Conservation (phyloP, 2,888 invertebrate genomes). For the Poecilus cupreus region DNA sequence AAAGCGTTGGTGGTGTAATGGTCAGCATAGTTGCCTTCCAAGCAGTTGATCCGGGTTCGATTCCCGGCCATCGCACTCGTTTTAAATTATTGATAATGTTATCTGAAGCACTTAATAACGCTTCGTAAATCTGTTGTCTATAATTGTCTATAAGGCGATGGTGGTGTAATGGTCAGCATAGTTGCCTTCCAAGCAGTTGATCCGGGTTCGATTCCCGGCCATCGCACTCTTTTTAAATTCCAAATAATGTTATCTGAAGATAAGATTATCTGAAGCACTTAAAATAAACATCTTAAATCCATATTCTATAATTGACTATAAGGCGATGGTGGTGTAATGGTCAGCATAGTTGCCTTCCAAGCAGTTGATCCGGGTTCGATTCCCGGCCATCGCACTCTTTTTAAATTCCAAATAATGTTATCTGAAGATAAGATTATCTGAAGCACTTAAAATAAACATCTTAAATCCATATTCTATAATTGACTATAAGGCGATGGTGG, state of each 20-base stretch:
- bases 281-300: no score
- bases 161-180: slow-evolving; percentile 59
- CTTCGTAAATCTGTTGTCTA: no score
- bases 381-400: slow-evolving; percentile 72
- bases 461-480: not conserved
- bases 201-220: slow-evolving; percentile 74
- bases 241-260: no score
- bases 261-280: no score
- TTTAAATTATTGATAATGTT: no score
- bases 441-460: no score
- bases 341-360: slow-evolving; percentile 59
- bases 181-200: slow-evolving; percentile 68
- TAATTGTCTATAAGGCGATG: no score
- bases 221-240: slow-evolving; percentile 69
- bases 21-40: slow-evolving; percentile 60
- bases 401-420: not conserved
- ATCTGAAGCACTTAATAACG: no score
- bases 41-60: slow-evolving; percentile 59
- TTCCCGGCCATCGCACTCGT: slow-evolving; percentile 60
- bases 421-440: no score
- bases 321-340: slow-evolving; percentile 58
- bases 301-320: no score
- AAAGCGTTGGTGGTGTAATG: slow-evolving; percentile 59
- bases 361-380: slow-evolving; percentile 72
- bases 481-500: not conserved